Base-by-base conservation (phyloP, 2,888 invertebrate genomes). In the Drosophila dives region DNA sequence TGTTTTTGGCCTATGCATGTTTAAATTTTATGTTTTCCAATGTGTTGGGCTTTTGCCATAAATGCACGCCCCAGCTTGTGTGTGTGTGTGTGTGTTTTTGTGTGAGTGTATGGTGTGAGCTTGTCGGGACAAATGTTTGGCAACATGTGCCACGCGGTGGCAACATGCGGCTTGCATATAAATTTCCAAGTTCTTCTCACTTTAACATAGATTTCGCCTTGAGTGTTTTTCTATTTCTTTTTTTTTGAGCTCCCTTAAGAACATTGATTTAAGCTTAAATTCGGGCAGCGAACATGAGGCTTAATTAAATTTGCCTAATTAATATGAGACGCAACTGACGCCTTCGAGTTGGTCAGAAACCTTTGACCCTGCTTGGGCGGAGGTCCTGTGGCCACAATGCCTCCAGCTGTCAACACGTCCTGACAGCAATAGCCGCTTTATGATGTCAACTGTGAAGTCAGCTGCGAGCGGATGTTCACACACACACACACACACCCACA, bases 1-100 rank as follows among this genome's bases (percentile, higher is more conserved):
- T 87, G 82, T 76, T 80, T 85, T 89, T 89, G 75, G 88, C 90
- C 86, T 86, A 90, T 89, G 88, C 86, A 90, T 86, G 89, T 85
- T 85, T 87, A 89, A 85, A 85, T 85, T 89, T 89, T 84, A 89
- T 85, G 89, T 85, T 89, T 85, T 87, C 80, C 89, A 85, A 87
- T 85, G 86, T 86, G 90, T 90, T 90, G 83, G 88, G 83, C 70
- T 38, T 49, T 56, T 15, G 72, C 63, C 76, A 86, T 86, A 90
- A 83, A 75, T 80, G 81, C 76, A 80, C 80, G 68, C 63, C 60
- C 36, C 48, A 59, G 40, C 15, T n/a, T 45, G 2, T 23, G 36
- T 51, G 40, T 32, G 48, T 33, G 49, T 66, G 34, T 55, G 62
- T 51, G 23, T 60, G 34, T 40, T 23, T 23, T 26, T 26, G 12